These are phyloP conservation scores for Anas acuta DNA, from an alignment of 2,797 vertebrate genomes.

Conservation along the genomic window DNA sequence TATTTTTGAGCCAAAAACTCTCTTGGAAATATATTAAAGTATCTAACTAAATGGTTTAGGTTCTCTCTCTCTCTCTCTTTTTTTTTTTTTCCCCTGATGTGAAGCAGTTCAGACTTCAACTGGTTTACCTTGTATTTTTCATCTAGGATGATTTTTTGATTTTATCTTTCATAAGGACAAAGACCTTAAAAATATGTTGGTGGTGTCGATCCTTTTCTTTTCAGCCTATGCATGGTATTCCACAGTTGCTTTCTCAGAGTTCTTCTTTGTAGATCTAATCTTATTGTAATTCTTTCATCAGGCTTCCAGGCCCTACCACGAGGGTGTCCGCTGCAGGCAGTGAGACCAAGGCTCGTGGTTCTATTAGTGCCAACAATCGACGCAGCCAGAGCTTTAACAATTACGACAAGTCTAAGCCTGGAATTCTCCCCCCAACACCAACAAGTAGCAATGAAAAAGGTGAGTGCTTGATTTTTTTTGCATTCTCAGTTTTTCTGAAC, in stretches of 20 bases:
- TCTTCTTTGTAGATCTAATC: not conserved
- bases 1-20: not conserved
- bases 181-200: not conserved
- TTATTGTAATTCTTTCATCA: slow-evolving; percentile 68
- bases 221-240: slow-evolving; percentile 15
- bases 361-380: slow-evolving; percentile 86
- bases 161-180: not conserved
- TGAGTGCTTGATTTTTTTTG: slow-evolving; percentile 51
- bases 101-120: not conserved
- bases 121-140: not conserved
- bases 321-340: slow-evolving; percentile 90
- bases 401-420: slow-evolving; percentile 91
- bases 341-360: slow-evolving; percentile 87
- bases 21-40: not conserved
- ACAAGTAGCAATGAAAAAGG: slow-evolving; percentile 84
- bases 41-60: not conserved
- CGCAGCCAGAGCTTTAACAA: slow-evolving; percentile 95
- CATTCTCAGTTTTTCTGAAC: not conserved
- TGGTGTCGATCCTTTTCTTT: not conserved
- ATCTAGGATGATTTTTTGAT: not conserved
- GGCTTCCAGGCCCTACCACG: slow-evolving; percentile 92
- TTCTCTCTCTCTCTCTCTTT: not conserved
- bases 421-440: slow-evolving; percentile 71
- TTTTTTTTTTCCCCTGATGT: not conserved
- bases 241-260: not conserved